Conservation (phyloP, 2,797 vertebrate genomes). For the Myoxocephalus aenaeus region DNA sequence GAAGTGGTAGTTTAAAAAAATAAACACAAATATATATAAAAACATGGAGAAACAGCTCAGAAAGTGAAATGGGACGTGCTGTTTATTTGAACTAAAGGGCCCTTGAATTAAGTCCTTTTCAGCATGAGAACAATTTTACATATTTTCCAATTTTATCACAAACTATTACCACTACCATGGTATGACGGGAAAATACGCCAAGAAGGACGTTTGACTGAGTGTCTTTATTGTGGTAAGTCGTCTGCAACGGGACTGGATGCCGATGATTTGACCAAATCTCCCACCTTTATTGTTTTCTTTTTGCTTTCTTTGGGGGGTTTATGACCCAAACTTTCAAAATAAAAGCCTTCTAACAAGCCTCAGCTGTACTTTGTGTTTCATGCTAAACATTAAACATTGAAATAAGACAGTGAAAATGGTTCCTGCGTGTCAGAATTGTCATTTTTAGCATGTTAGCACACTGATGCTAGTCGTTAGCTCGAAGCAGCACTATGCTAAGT, state of each 20-base stretch:
- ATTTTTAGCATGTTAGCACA: neutral
- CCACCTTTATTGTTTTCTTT: too few species aligned
- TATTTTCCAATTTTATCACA: neutral
- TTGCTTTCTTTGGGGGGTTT: too few species aligned
- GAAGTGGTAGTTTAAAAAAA: neutral
- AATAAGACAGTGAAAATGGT: too few species aligned
- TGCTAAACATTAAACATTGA: too few species aligned
- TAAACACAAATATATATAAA: neutral
- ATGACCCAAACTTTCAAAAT: neutral
- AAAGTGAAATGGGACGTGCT: constrained; percentile 14
- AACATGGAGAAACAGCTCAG: neutral
- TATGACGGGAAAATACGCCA: neutral
- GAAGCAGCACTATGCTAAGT: neutral
- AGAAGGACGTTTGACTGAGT: neutral
- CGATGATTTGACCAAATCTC: too few species aligned
- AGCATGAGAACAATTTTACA: constrained; percentile 4
- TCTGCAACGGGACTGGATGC: too few species aligned
- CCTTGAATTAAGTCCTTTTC: constrained; percentile 9
- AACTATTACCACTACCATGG: neutral
- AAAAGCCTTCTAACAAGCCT: neutral
- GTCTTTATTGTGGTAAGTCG: neutral
- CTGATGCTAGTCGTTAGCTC: neutral
- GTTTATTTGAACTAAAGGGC: constrained; percentile 25
- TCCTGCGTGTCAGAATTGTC: neutral
- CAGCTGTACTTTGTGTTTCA: neutral